Evolutionary conservation across 2,113 vertebrate species (phyloP), one percentile per base, ranked within the genome.

Genomic region (Neotoma lepida): DNA sequence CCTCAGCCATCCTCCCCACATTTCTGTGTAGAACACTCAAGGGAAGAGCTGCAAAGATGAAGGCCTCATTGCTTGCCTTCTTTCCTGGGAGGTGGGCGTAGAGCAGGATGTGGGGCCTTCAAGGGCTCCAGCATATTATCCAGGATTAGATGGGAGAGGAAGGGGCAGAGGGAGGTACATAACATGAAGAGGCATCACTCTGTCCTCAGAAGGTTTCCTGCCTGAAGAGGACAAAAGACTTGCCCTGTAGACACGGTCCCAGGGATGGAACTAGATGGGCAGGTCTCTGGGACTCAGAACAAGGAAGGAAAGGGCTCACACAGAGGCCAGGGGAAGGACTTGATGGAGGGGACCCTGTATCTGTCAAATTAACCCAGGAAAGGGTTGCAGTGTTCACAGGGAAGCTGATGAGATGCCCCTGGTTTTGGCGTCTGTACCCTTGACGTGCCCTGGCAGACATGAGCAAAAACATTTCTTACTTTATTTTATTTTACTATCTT

Each of bases 1-100:
- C 35, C 54, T 74, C 81, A 92, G 61, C 46, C 82, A 94, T 90
- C 22, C 88, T 94, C 68, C 73, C 93, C 26, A 54, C 6, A 61
- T 91, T 76, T 71, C 89, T 90, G 89, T 89, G 84, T 44, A 41
- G 93, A 95, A 51, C 18, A 82, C 0, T 12, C 78, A 86, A 8
- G 56, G 64, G 51, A 61, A 84, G 70, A 26, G 30, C 49, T 46
- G 28, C n/a, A 74, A 70, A 95, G 68, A 73, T 8, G 9, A 87
- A 39, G 44, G 56, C 15, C 44, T 8, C 20, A 9, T 6, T 54
- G 56, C 49, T 78, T 84, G 41, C 87, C 80, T 64, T 39, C 39
- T 90, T 49, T 91, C 0, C 0, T 61, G 51, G n/a, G 9, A n/a
- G n/a, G n/a, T n/a, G 9, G 68, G 6, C 33, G n/a, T 61, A 44